phyloP scores from a whole-genome alignment of 1,140 invertebrate genomes.

The Chelonus insularis region DNA sequence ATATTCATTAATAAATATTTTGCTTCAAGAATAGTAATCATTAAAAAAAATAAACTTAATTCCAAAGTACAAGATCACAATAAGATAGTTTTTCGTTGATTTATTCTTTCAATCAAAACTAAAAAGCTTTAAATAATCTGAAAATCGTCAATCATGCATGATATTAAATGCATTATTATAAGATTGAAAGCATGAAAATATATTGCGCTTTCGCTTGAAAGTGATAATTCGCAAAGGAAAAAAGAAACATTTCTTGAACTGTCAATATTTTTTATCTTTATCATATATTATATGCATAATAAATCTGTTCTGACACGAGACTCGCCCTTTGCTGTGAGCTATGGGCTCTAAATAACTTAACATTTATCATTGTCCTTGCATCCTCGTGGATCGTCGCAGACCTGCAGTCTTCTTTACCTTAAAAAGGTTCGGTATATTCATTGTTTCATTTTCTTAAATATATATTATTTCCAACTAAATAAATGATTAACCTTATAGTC shows the following conservation, averaged over 20 bases:
- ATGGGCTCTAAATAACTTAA: constrained; percentile 46
- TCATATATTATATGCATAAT: not conserved
- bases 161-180: not conserved
- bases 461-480: constrained; percentile 8
- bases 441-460: constrained; percentile 29
- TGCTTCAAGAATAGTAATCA: too few relatives aligned
- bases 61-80: too few relatives aligned
- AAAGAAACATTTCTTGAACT: not conserved
- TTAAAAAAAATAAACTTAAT: too few relatives aligned
- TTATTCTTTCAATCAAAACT: not conserved
- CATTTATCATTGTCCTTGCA: constrained; percentile 51
- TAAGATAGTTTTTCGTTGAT: not conserved
- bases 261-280: not conserved
- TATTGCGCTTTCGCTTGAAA: not conserved
- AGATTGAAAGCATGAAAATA: not conserved
- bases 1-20: too few relatives aligned
- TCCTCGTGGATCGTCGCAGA: constrained; percentile 62
- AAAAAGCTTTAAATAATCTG: not conserved
- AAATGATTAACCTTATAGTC: not conserved
- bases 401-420: constrained; percentile 63
- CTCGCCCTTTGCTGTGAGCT: constrained; percentile 46
- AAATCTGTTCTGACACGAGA: not conserved
- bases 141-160: not conserved
- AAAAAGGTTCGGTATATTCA: constrained; percentile 59
- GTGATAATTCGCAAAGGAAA: not conserved